Evolutionary conservation across 2,888 invertebrate genomes (phyloP).

Genomic region (Caenorhabditis imperialis): DNA sequence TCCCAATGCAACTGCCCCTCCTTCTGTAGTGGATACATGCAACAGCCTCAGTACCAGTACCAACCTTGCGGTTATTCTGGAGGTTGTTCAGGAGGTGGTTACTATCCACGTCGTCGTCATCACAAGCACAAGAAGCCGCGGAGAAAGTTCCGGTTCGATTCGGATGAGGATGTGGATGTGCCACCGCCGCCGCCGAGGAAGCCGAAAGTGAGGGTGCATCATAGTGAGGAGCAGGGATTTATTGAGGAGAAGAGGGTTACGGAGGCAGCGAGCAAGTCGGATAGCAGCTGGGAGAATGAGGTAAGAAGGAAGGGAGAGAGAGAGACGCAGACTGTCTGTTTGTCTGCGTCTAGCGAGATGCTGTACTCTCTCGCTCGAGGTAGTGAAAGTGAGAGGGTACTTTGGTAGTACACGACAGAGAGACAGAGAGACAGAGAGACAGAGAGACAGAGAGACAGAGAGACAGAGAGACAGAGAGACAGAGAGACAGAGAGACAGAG

Average conservation of each 20-base stretch:
- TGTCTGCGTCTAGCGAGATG: no score
- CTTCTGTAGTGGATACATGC: conserved; percentile 54
- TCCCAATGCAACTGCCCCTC: conserved; percentile 61
- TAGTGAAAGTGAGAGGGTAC: no score
- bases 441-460: no score
- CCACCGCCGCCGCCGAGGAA: conserved; percentile 38
- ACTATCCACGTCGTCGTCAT: conserved; percentile 38
- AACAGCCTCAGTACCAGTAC: conserved; percentile 30
- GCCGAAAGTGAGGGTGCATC: conserved; percentile 13
- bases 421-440: no score
- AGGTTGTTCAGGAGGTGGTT: conserved; percentile 20
- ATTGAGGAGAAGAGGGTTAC: conserved; percentile 42
- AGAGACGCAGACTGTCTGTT: no score
- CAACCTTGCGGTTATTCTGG: conserved; percentile 30
- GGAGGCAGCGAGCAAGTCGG: conserved; percentile 1
- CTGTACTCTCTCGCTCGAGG: no score
- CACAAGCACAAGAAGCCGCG: conserved; percentile 43
- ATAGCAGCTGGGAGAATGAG: conserved; percentile 50
- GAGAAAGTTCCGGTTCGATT: conserved; percentile 45
- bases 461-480: no score
- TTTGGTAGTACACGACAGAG: no score
- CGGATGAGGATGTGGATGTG: conserved; percentile 30
- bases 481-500: no score
- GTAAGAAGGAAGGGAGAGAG: no score
- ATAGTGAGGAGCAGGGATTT: conserved; percentile 39